Base-by-base conservation (phyloP, 2,888 invertebrate species). In the Cetonia aurata region DNA sequence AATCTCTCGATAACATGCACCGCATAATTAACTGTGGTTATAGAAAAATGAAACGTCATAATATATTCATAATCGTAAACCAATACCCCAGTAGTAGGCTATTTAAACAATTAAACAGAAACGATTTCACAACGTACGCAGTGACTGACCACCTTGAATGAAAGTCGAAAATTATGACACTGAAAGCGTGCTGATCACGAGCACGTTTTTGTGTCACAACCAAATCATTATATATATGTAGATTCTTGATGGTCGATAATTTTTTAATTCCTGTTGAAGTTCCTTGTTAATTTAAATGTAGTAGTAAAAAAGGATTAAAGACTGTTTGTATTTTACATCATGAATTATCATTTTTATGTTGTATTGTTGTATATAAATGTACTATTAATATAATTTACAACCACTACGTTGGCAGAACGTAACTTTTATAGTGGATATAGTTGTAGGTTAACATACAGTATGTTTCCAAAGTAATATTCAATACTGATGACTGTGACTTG, bases 121-220 rank as follows among this genome's bases (percentile, higher is more conserved):
- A n/a, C 42, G 42, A 57, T 44, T 57, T 57, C 44, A 33, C 42
- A 57, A 44, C 19, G 17, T 6, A 17, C n/a, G n/a, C 25, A 57
- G 9, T 8, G 37, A 37, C 37, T 37, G 37, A 37, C 37, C 8
- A 37, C 37, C 37, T 57, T 57, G 57, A 48, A 57, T 57, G 57
- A 57, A 57, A 57, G 57, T 57, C 17, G 42, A 42, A 57, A 57
- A 57, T 42, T 41, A 10, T 57, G 41, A 42, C 42, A 56, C 37
- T 13, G 37, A 56, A 56, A 56, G 56, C 56, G 37, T 4, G 41
- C 9, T 25, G 25, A 37, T 4, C 56, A 56, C 56, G 56, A 41
- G 56, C 56, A 10, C 13, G 9, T 13, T 25, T 25, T 8, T 8
- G 0, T 41, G 37, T 17, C 9, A 42, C 44, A 42, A 42, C 15